phyloP scores from a whole-genome alignment of 2,888 invertebrate species.

The Zele albiditarsus region DNA sequence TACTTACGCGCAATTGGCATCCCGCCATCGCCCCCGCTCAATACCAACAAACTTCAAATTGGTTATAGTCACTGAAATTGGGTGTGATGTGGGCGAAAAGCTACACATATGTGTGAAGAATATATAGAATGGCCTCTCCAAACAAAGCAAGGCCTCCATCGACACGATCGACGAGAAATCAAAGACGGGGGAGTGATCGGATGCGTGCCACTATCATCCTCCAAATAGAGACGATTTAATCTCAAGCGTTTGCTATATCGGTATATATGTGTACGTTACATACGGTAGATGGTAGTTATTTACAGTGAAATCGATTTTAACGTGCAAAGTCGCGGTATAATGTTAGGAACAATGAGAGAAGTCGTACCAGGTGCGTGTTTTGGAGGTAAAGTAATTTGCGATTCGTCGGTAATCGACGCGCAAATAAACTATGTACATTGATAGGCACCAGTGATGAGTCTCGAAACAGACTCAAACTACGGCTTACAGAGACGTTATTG shows the following conservation, averaged over 20 bases:
- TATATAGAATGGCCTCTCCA: not conserved
- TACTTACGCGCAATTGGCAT: slow-evolving; percentile 56
- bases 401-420: slow-evolving; percentile 36
- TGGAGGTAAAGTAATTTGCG: slow-evolving; percentile 32
- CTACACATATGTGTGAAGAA: not conserved
- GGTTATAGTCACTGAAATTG: slow-evolving; percentile 58
- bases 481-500: too few species aligned
- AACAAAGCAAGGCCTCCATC: not conserved
- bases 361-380: slow-evolving; percentile 46
- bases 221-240: slow-evolving; percentile 45
- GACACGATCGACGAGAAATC: slow-evolving; percentile 22
- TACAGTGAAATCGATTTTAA: slow-evolving; percentile 37
- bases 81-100: not conserved
- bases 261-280: not conserved
- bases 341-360: slow-evolving; percentile 35
- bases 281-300: slow-evolving; percentile 6
- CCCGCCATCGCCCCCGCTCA: slow-evolving; percentile 43
- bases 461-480: not conserved
- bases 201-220: slow-evolving; percentile 42
- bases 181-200: slow-evolving; percentile 13
- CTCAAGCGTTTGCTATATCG: slow-evolving; percentile 19
- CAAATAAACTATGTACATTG: slow-evolving; percentile 19
- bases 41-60: slow-evolving; percentile 68
- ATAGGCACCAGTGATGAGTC: slow-evolving; percentile 14
- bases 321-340: slow-evolving; percentile 30